Evolutionary conservation across 2,113 vertebrate species (phyloP).

Genomic region (Sclerurus mexicanus): DNA sequence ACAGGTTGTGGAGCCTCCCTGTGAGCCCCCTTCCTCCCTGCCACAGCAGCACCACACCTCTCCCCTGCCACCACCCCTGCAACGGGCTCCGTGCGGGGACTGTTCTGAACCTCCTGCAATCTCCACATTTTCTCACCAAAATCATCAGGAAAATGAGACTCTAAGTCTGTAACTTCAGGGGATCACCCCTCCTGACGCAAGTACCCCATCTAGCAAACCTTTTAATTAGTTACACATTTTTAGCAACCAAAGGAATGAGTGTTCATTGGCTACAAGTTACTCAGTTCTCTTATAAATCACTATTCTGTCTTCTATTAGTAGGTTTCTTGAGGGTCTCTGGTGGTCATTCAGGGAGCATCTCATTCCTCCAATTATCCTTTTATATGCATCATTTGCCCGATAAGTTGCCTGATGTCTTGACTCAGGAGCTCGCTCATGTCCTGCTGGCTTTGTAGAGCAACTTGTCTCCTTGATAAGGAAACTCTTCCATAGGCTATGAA

Average conservation of each 20-base stretch:
- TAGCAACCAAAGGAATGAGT: background rate
- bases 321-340: background rate
- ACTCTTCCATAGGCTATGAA: background rate
- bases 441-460: background rate
- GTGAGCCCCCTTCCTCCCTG: background rate
- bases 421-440: background rate
- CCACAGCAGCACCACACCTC: background rate
- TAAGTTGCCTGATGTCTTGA: background rate
- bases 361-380: background rate
- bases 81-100: background rate
- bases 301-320: background rate
- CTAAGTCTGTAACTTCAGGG: background rate
- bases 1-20: background rate
- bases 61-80: background rate
- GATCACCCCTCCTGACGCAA: background rate
- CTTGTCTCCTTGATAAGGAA: background rate
- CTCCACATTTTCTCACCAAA: background rate
- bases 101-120: background rate
- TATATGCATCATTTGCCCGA: background rate
- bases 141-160: background rate
- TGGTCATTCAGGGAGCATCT: background rate
- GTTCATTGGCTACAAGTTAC: background rate
- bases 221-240: background rate
- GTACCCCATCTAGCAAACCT: background rate
- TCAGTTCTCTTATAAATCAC: background rate